Conservation (phyloP, 2,888 invertebrate genomes). For the Tipula vernalis region DNA sequence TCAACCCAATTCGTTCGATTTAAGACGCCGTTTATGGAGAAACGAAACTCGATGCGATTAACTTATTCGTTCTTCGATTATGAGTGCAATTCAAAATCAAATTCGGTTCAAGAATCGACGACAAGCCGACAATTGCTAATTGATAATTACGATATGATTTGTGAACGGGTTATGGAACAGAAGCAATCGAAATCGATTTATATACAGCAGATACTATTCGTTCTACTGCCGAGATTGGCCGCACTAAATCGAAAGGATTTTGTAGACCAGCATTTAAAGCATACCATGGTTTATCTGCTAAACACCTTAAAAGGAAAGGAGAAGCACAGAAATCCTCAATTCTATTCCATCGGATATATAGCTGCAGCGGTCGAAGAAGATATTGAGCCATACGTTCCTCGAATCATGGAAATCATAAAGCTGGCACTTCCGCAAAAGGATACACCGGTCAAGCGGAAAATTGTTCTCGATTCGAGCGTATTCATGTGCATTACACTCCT, state of each 20-base stretch:
- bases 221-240: constrained; percentile 79
- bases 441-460: constrained; percentile 59
- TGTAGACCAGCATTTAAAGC: constrained; percentile 56
- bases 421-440: constrained; percentile 66
- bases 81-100: constrained; percentile 27
- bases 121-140: constrained; percentile 71
- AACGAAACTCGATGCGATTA: constrained; percentile 26
- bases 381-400: constrained; percentile 65
- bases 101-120: constrained; percentile 68
- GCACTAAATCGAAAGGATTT: constrained; percentile 83
- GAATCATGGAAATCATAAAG: constrained; percentile 75
- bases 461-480: constrained; percentile 70
- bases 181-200: constrained; percentile 59
- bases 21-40: constrained; percentile 36
- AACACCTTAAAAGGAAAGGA: constrained; percentile 65
- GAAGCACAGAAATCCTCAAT: constrained; percentile 75
- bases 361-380: constrained; percentile 77
- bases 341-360: constrained; percentile 80
- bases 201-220: constrained; percentile 77
- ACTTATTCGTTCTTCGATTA: constrained; percentile 22
- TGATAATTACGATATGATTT: constrained; percentile 72
- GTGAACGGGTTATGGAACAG: constrained; percentile 64
- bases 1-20: constrained; percentile 31
- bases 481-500: constrained; percentile 89
- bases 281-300: constrained; percentile 67